A percentile compares a stretch with the other conserved stretches of the same genome.
These are phyloP conservation scores for Penaeus indicus DNA, from an alignment of 1,140 invertebrate species.

Conservation along the genomic window DNA sequence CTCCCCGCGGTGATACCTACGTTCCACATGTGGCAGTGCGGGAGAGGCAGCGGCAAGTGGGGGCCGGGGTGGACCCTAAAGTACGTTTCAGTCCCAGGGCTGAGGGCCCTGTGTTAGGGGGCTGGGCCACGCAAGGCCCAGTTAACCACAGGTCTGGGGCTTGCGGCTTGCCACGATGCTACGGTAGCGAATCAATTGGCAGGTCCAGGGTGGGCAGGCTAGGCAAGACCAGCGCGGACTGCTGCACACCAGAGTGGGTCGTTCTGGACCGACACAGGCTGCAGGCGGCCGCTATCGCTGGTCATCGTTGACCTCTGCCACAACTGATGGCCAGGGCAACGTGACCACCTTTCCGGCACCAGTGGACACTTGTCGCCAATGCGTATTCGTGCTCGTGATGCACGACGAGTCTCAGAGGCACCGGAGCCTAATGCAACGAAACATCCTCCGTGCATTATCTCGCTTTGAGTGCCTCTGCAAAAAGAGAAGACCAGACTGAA, in stretches of 20 bases:
- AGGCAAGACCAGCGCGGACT: conserved; percentile 62
- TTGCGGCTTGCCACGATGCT: conserved; percentile 63
- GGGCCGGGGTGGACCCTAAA: conserved; percentile 56
- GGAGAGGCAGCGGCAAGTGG: conserved; percentile 64
- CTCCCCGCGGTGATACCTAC: conserved; percentile 62
- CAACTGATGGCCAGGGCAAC: conserved; percentile 57
- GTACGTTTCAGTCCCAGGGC: conserved; percentile 56
- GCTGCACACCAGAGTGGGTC: conserved; percentile 62
- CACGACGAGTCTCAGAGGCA: conserved; percentile 63
- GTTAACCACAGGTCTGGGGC: conserved; percentile 61
- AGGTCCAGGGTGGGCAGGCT: conserved; percentile 58
- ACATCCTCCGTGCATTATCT: conserved; percentile 65
- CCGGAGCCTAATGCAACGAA: conserved; percentile 65
- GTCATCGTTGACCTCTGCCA: conserved; percentile 63
- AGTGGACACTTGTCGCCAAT: conserved; percentile 51
- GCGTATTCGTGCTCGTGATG: conserved; percentile 60
- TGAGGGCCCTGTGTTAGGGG: conserved; percentile 61
- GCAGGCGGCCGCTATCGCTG: conserved; percentile 61
- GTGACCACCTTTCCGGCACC: conserved; percentile 59
- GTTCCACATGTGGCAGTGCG: conserved; percentile 62
- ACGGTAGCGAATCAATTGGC: conserved; percentile 59
- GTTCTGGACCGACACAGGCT: conserved; percentile 58
- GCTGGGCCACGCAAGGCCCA: conserved; percentile 49
- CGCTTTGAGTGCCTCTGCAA: conserved; percentile 64
- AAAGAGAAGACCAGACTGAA: conserved; percentile 64